phyloP scores from a whole-genome alignment of 2,888 invertebrate genomes.

The Scaeva pyrastri region DNA sequence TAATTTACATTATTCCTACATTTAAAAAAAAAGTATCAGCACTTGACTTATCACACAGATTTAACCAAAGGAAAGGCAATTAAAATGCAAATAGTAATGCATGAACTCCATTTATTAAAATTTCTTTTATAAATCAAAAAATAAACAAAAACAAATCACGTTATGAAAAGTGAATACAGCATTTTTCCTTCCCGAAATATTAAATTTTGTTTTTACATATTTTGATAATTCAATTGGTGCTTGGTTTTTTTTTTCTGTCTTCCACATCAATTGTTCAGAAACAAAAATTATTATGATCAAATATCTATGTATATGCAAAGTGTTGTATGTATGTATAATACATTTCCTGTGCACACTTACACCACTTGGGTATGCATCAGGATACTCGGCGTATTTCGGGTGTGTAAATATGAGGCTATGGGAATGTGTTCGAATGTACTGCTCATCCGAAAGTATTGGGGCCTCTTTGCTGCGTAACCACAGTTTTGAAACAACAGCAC shows the following conservation, averaged over 20 bases:
- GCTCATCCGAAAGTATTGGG: constrained; percentile 16
- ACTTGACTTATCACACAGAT: too few relatives aligned
- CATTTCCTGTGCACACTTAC: too few relatives aligned
- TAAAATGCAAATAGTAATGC: too few relatives aligned
- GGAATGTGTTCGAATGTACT: not conserved
- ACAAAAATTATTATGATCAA: constrained; percentile 25
- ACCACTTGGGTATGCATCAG: not conserved
- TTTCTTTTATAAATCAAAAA: too few relatives aligned
- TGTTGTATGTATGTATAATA: not conserved
- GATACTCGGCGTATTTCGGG: not conserved
- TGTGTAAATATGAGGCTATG: too few relatives aligned
- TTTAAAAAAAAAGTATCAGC: too few relatives aligned
- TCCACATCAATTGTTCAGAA: constrained; percentile 23
- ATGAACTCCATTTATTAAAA: too few relatives aligned
- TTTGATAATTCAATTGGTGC: constrained; percentile 8
- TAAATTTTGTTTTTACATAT: not conserved
- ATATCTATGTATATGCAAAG: not conserved
- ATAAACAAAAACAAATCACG: too few relatives aligned
- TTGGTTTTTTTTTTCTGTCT: not conserved
- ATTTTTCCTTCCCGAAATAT: not conserved
- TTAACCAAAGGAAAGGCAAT: too few relatives aligned
- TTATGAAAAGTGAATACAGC: too few relatives aligned
- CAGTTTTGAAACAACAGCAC: constrained; percentile 41
- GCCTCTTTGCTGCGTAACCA: constrained; percentile 19
- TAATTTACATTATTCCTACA: too few relatives aligned